Evolutionary conservation across 2,888 invertebrate genomes (phyloP), one percentile per base, ranked within the genome.

Genomic region (Drosophila peninsularis): DNA sequence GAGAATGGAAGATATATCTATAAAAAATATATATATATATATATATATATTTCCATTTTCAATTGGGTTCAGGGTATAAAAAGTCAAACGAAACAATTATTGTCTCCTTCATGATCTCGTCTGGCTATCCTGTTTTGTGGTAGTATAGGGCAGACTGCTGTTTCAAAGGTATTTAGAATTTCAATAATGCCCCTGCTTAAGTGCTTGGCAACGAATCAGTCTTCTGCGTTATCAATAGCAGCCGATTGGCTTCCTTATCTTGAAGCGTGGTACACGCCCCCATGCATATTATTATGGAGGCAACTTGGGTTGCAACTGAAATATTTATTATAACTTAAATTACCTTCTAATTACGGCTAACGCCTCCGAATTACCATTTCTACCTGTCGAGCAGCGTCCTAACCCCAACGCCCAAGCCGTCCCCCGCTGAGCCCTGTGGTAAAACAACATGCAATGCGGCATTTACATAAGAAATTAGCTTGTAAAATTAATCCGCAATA

Each of bases 391-490:
- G 27, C 27, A 6, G 4, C 24, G 21, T 21, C 19, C 47, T 49
- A 34, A 13, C 50, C 45, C n/a, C 27, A n/a, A 44, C 10, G 13
- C 3, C 36, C 1, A 10, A 13, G 32, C 36, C 24, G 53, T 9
- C 32, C 27, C 54, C 36, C 37, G 45, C 17, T 11, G 55, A 49
- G 55, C 57, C 56, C 68, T 30, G 60, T 56, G 62, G 62, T 68
- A 72, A 65, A 75, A 76, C 52, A 89, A 88, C 75, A 85, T 75
- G 79, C 72, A 78, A 74, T 62, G 72, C 49, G 76, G 75, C 77
- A 90, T 90, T 90, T 90, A 89, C 91, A 91, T 90, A 88, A 86
- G 85, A 91, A 91, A 90, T 91, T 90, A 90, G 90, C 89, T 88
- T 86, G 91, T 89, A 89, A 87, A 90, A 89, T 90, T 91, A 90